A percentile compares a stretch with the other conserved stretches of the same genome.
These are phyloP conservation scores for Seladonia tumulorum DNA, from an alignment of 2,888 invertebrate species.

Conservation along the genomic window DNA sequence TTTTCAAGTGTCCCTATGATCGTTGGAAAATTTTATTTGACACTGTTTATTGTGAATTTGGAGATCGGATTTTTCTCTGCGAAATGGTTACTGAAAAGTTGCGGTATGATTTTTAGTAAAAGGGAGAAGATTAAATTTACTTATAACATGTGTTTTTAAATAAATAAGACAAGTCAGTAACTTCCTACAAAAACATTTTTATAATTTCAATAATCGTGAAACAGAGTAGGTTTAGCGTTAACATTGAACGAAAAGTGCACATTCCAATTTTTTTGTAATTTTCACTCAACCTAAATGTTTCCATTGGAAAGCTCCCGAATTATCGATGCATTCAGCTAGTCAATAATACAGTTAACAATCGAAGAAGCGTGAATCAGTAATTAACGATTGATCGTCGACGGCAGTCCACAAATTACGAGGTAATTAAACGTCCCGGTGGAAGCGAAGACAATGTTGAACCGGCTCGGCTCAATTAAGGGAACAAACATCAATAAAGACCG, in stretches of 20 bases:
- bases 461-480: neutral
- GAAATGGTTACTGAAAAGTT: neutral
- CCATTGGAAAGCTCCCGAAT: neutral
- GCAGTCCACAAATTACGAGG: slow-evolving; percentile 20
- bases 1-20: no score
- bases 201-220: no score
- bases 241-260: neutral
- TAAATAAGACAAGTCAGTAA: no score
- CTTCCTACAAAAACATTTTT: no score
- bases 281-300: neutral
- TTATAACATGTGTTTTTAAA: no score
- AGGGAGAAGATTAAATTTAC: no score
- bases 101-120: no score
- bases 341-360: neutral
- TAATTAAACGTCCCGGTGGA: slow-evolving; percentile 15
- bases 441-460: slow-evolving; percentile 15
- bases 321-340: neutral
- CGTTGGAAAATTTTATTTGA: no score
- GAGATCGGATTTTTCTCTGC: neutral
- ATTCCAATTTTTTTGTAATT: neutral
- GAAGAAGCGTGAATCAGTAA: neutral
- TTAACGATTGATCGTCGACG: slow-evolving; percentile 20
- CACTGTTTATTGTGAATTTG: neutral
- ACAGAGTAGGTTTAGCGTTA: no score
- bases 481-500: slow-evolving; percentile 22